Evolutionary conservation across 35 echinoderm and acorn worm species (phyloP).

Genomic region (Ophiothrix spiculata): DNA sequence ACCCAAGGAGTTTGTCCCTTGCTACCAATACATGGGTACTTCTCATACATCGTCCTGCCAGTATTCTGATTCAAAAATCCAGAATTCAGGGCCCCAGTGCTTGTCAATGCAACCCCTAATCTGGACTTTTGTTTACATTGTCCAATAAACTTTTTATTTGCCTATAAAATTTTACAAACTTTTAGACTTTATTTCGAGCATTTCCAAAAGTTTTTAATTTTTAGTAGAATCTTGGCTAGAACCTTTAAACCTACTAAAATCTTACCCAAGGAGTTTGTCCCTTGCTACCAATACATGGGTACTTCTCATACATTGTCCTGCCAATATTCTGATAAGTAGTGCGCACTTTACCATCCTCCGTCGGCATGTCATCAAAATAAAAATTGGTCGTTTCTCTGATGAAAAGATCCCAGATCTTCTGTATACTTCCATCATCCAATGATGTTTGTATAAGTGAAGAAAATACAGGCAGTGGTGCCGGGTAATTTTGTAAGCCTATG

Average conservation of each 20-base stretch:
- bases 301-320: conserved; percentile 38
- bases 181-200: no score
- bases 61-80: conserved; percentile 11
- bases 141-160: no score
- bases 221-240: no score
- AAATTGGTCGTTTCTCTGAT: conserved; percentile 17
- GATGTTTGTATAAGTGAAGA: conserved; percentile 5
- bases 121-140: no score
- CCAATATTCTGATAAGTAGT: conserved; percentile 18
- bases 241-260: no score
- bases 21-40: conserved; percentile 21
- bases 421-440: not conserved
- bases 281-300: conserved; percentile 13
- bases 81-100: no score
- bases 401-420: conserved; percentile 14
- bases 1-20: conserved; percentile 29
- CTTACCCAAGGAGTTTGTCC: conserved; percentile 33
- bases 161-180: no score
- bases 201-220: no score
- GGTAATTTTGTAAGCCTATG: no score
- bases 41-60: conserved; percentile 36
- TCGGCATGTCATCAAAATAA: conserved; percentile 23
- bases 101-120: no score
- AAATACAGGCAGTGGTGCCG: conserved; percentile 10
- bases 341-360: conserved; percentile 3